Base-by-base conservation (phyloP, 2,113 vertebrate genomes). In the Takifugu flavidus region DNA sequence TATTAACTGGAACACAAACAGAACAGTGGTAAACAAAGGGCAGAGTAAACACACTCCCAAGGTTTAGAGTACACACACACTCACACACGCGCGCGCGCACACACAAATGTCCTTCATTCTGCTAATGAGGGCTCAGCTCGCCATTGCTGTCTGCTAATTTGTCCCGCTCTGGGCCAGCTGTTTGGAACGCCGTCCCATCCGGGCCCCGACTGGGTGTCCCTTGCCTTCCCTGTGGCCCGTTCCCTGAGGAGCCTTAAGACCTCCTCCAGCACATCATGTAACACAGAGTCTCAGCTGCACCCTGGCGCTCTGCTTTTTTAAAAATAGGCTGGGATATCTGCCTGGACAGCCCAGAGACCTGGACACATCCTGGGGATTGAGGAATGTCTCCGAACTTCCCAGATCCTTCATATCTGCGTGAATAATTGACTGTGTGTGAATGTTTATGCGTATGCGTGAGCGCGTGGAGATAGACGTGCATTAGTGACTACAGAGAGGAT, bases 1-100 rank as follows among this genome's bases (percentile, higher is more conserved):
- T 82, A 88, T 88, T 83, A 88, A 86, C 87, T 74, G 58, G 62
- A 87, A 62, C 62, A 80, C 75, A 86, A 88, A 89, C 78, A 86
- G 63, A 80, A 13, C 61, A 62, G 75, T 6, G 49, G 75, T 83
- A 89, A 89, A 87, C 84, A 87, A 77, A 81, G 60, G 75, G 60
- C 73, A 75, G 67, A 85, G 82, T 80, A 85, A 84, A 89, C 82
- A 88, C 50, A 76, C 72, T 79, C 70, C 70, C 69, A 49, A 67
- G 62, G 74, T 50, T 65, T 61, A 15, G 34, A 67, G 59, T 56
- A 74, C 82, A 81, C 72, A 77, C 62, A 29, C 10, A 25, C 44
- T 43, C 50, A 43, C 13, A 56, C 50, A 25, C 43, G 25, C 29
- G 51, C 52, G 44, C 47, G 54, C 46, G 53, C 52, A 53, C 50